phyloP scores from a whole-genome alignment of 2,113 vertebrate genomes.

The Brachypodius melanocephalos region DNA sequence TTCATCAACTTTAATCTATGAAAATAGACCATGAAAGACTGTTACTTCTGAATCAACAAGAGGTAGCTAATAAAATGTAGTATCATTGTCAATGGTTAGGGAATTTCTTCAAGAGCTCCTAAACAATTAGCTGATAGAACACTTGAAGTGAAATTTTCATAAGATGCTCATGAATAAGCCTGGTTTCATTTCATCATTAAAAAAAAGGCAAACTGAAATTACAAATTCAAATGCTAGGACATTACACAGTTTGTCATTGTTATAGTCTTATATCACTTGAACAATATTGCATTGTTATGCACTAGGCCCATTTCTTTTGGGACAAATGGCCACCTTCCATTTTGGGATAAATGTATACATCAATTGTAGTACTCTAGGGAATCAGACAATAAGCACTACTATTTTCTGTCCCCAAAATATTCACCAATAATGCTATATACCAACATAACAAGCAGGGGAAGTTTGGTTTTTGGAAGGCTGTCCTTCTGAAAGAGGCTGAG shows the following conservation, averaged over 20 bases:
- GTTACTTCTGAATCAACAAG: background rate
- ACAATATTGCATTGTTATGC: background rate
- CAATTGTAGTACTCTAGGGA: background rate
- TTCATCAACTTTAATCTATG: background rate
- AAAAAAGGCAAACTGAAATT: background rate
- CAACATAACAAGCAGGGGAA: background rate
- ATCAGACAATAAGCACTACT: background rate
- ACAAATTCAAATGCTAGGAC: background rate
- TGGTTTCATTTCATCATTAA: background rate
- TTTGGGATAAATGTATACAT: background rate
- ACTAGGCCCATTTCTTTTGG: background rate
- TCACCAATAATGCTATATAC: background rate
- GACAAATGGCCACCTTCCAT: background rate
- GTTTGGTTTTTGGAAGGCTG: background rate
- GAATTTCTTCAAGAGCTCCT: constrained; percentile 10
- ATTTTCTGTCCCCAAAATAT: background rate
- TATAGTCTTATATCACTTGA: background rate
- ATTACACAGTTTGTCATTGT: background rate
- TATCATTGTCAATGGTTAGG: background rate
- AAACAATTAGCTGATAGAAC: background rate
- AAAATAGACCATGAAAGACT: background rate
- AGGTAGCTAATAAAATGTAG: background rate
- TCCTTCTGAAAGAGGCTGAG: background rate
- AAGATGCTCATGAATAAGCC: background rate
- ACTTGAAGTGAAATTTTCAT: background rate